Evolutionary conservation across 1,140 invertebrate species (phyloP).

Genomic region (Steinernema khuongi): DNA sequence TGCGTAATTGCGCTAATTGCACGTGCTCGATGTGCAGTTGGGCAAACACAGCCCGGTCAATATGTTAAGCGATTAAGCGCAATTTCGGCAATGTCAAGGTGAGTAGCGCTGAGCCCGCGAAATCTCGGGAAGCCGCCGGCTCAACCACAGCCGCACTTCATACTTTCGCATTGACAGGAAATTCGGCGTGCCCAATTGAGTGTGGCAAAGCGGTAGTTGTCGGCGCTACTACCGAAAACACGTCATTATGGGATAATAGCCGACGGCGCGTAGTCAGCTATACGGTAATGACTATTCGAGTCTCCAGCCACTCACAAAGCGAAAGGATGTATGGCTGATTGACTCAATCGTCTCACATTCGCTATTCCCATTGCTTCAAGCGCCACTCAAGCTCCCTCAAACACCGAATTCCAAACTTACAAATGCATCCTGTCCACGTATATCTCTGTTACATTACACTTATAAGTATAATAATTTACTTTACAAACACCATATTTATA

Average conservation of each 20-base stretch:
- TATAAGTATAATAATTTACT: too few relatives aligned
- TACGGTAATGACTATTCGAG: constrained; percentile 6
- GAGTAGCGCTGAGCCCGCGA: background rate
- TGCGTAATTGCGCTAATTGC: constrained; percentile 13
- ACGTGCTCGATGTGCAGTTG: background rate
- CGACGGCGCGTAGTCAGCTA: constrained; percentile 10
- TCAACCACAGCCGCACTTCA: constrained; percentile 5
- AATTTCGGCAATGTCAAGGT: constrained; percentile 4
- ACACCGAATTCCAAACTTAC: too few relatives aligned
- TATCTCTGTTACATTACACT: too few relatives aligned
- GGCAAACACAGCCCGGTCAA: background rate
- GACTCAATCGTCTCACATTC: constrained; percentile 57
- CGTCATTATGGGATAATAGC: constrained; percentile 15
- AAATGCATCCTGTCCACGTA: too few relatives aligned
- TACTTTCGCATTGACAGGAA: background rate
- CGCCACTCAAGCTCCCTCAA: too few relatives aligned
- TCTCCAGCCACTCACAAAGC: background rate
- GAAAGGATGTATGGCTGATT: background rate
- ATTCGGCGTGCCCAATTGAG: constrained; percentile 2
- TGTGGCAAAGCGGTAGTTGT: constrained; percentile 6
- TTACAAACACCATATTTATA: too few relatives aligned
- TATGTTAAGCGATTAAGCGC: constrained; percentile 1
- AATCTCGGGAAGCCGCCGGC: background rate
- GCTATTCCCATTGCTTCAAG: too few relatives aligned
- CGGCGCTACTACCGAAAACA: constrained; percentile 12